A percentile compares a stretch with the other conserved stretches of the same genome.
These are phyloP conservation scores for Montipora foliosa DNA, from an alignment of 64 coral and sea anemone species.

Conservation along the genomic window DNA sequence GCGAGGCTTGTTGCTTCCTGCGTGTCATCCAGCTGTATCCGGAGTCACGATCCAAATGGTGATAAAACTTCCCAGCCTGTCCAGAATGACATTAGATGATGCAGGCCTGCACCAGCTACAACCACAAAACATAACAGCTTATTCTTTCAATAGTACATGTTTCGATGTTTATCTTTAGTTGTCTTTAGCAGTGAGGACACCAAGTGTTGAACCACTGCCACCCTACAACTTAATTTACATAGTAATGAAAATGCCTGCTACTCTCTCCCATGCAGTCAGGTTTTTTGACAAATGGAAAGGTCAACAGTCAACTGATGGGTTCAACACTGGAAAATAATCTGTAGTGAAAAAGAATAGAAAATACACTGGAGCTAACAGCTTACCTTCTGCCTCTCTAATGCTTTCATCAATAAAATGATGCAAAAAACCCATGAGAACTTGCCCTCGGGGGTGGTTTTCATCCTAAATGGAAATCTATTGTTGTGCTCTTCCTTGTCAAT, in stretches of 20 bases:
- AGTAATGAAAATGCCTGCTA: conserved; percentile 19
- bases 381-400: conserved; percentile 25
- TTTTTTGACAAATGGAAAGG: conserved; percentile 3
- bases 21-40: neutral
- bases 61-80: neutral
- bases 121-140: neutral
- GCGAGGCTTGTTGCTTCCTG: neutral
- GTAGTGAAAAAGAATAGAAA: conserved; percentile 1
- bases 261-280: neutral
- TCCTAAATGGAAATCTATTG: neutral
- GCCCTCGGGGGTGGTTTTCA: conserved; percentile 34
- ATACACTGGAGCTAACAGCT: neutral
- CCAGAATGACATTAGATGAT: neutral
- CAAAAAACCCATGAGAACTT: conserved; percentile 19
- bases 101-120: neutral
- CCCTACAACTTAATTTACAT: conserved; percentile 7
- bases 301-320: neutral
- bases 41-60: neutral
- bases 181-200: conserved; percentile 13
- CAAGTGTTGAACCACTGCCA: neutral
- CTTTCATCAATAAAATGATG: conserved; percentile 27
- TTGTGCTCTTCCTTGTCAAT: neutral
- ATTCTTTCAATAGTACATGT: too few species aligned
- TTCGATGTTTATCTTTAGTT: neutral
- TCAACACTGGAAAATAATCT: neutral